These are phyloP conservation scores for Busseola fusca DNA, from an alignment of 2,888 invertebrate species.

Conservation along the genomic window DNA sequence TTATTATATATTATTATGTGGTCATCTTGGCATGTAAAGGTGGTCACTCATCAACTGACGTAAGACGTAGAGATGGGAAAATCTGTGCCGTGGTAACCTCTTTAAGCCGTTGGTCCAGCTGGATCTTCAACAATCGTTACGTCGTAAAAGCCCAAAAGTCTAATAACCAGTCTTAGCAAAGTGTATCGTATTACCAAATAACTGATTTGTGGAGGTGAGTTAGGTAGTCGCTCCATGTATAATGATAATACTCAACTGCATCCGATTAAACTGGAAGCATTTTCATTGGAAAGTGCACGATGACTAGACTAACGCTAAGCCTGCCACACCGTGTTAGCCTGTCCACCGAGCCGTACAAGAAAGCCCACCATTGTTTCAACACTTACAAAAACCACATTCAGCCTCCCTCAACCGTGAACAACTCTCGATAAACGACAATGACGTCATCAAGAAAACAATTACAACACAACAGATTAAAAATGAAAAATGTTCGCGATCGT, in stretches of 20 bases:
- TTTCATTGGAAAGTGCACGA: not conserved
- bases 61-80: too few species aligned
- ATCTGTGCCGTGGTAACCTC: too few species aligned
- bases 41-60: too few species aligned
- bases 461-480: conserved; percentile 72
- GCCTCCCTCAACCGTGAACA: conserved; percentile 65
- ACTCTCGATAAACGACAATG: conserved; percentile 66
- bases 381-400: conserved; percentile 53
- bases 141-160: too few species aligned
- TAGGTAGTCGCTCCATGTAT: not conserved
- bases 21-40: too few species aligned
- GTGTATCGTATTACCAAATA: too few species aligned
- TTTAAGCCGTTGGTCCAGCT: too few species aligned
- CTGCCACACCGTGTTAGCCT: not conserved
- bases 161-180: too few species aligned
- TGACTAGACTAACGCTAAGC: not conserved
- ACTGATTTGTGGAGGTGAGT: not conserved
- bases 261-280: not conserved
- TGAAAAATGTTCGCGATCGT: conserved; percentile 72
- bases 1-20: too few species aligned
- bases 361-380: conserved; percentile 41
- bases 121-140: too few species aligned
- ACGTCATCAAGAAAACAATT: conserved; percentile 72
- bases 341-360: conserved; percentile 4
- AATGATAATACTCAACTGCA: not conserved